Base-by-base conservation (phyloP, 2,113 vertebrate genomes). In the Ailuropoda melanoleuca region DNA sequence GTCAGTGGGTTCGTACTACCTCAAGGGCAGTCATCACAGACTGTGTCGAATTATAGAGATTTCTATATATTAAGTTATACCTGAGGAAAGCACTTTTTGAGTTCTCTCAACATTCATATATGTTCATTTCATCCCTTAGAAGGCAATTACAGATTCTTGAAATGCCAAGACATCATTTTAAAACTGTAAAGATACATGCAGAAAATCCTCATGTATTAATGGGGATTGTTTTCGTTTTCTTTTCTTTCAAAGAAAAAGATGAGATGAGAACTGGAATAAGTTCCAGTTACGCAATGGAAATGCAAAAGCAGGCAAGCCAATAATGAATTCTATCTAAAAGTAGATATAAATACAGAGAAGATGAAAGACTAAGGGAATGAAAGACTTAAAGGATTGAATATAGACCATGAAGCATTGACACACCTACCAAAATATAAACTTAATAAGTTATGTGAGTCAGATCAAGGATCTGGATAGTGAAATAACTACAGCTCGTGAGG, bases 201-300 rank as follows among this genome's bases (percentile, higher is more conserved):
- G 90, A 92, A 93, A 96, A 68, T 96, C 64, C 34, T 74, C 34
- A 46, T 72, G 53, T 92, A 24, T 74, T 97, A 95, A 83, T 70
- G 12, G 50, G 34, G 19, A 80, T 94, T 58, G 78, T 72, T 94
- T 88, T 91, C 18, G 1, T 72, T 72, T 90, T 80, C 58, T 96
- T 90, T 91, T 34, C 43, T 90, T 72, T 92, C 5, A 85, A 97
- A 96, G 60, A 17, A 84, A 96, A 93, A 43, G 68, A 72, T 94
- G 87, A 84, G n/a, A 14, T 97, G 68, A 88, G 21, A 93, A 96
- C 84, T 93, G 72, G 93, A 98, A 56, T 80, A 95, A 92, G 68
- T 80, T 55, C 19, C 81, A 81, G 1, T 81, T 93, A 66, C 14
- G 80, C 24, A 70, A 77, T 56, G 23, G 64, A 62, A 89, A 92